phyloP scores from a whole-genome alignment of 2,113 vertebrate genomes.

The Tragelaphus buxtoni region DNA sequence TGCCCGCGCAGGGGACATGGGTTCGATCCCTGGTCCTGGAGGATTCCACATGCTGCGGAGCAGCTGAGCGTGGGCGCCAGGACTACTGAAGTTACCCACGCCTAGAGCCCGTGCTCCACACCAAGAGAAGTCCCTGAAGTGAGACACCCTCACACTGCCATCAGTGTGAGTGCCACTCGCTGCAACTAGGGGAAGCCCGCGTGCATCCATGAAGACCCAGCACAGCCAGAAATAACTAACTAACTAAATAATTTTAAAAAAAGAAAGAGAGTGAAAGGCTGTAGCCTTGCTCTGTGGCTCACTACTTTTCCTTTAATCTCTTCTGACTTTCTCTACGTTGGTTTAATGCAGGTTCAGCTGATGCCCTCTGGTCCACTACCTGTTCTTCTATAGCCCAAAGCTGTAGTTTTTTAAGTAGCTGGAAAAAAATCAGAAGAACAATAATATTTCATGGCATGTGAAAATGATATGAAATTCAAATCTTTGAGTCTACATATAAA shows the following conservation, averaged over 20 bases:
- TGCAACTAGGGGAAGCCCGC: not conserved
- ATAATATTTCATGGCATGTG: not conserved
- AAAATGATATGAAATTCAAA: slow-evolving; percentile 6
- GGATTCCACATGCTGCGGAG: not conserved
- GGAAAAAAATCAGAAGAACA: not conserved
- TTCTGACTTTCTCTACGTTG: not conserved
- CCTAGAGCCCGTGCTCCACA: not conserved
- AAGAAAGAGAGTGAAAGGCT: not conserved
- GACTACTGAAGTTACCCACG: not conserved
- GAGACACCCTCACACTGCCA: not conserved
- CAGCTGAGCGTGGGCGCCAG: not conserved
- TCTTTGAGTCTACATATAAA: not conserved
- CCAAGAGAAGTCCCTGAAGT: not conserved
- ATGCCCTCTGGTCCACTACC: not conserved
- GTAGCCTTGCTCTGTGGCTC: not conserved
- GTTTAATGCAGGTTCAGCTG: not conserved
- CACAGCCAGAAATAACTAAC: not conserved
- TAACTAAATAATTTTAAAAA: not conserved
- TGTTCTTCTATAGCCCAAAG: not conserved
- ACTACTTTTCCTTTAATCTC: not conserved
- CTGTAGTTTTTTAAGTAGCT: not conserved
- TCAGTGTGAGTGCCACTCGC: not conserved
- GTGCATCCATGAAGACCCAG: not conserved
- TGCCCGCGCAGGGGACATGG: not conserved
- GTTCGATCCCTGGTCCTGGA: not conserved